Conservation (phyloP, 2,113 vertebrate genomes). For the Pterocles orientalis region DNA sequence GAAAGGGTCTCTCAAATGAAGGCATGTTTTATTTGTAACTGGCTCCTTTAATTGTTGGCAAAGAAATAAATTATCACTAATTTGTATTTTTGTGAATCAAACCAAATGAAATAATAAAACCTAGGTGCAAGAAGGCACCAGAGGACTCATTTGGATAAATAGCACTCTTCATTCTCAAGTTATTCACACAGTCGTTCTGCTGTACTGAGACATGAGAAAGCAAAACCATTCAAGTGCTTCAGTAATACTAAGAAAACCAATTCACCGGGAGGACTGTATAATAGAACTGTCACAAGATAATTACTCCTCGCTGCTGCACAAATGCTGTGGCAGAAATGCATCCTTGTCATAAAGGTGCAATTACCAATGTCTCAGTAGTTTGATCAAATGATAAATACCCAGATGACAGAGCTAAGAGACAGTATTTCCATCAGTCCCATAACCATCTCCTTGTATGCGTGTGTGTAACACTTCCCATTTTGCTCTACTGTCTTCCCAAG, state of each 20-base stretch:
- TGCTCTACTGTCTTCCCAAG: neutral
- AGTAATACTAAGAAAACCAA: neutral
- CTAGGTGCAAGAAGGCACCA: neutral
- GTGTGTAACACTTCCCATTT: fast-evolving
- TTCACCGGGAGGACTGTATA: neutral
- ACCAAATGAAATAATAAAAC: neutral
- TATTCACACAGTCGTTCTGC: neutral
- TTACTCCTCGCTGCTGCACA: neutral
- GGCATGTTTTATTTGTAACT: neutral
- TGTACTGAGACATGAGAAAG: neutral
- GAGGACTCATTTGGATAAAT: neutral
- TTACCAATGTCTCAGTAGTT: neutral
- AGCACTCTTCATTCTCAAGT: neutral
- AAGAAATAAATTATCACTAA: neutral
- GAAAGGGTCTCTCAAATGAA: neutral
- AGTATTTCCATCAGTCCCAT: neutral
- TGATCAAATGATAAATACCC: neutral
- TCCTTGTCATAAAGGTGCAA: neutral
- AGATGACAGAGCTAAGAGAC: neutral
- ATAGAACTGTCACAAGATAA: neutral
- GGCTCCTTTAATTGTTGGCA: neutral
- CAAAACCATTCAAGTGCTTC: neutral
- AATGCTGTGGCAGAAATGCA: neutral
- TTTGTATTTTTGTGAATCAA: neutral
- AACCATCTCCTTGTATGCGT: neutral